Conservation (phyloP, 1,140 invertebrate genomes). For the Latrodectus geometricus region DNA sequence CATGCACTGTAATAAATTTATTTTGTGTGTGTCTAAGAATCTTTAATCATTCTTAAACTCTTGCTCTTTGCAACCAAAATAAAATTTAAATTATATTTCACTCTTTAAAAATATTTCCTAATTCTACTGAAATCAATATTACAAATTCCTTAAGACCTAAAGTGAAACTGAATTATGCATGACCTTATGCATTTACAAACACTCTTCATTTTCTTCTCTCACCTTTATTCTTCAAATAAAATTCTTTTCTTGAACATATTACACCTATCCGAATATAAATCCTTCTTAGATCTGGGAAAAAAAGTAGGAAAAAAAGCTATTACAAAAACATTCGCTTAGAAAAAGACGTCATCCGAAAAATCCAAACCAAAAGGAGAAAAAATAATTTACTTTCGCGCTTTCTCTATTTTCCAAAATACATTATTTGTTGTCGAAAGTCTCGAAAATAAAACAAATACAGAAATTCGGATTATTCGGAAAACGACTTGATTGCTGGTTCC, state of each 20-base stretch:
- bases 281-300: not conserved
- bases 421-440: constrained; percentile 32
- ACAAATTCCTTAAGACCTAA: not conserved
- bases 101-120: constrained; percentile 2
- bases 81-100: too few species aligned
- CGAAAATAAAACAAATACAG: constrained; percentile 33
- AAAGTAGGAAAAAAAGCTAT: not conserved
- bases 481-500: constrained; percentile 29
- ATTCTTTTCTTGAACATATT: not conserved
- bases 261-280: not conserved
- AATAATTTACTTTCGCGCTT: not conserved
- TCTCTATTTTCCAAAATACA: not conserved
- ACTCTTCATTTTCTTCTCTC: not conserved
- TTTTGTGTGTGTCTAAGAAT: too few species aligned
- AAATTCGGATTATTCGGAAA: constrained; percentile 11
- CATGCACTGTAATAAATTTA: too few species aligned
- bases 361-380: not conserved
- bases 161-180: not conserved
- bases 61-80: too few species aligned
- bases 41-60: too few species aligned
- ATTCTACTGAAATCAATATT: not conserved
- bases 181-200: not conserved
- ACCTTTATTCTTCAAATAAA: not conserved
- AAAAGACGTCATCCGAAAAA: not conserved
- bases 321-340: not conserved